phyloP scores from a whole-genome alignment of 2,113 vertebrate species.

The Cervus canadensis region DNA sequence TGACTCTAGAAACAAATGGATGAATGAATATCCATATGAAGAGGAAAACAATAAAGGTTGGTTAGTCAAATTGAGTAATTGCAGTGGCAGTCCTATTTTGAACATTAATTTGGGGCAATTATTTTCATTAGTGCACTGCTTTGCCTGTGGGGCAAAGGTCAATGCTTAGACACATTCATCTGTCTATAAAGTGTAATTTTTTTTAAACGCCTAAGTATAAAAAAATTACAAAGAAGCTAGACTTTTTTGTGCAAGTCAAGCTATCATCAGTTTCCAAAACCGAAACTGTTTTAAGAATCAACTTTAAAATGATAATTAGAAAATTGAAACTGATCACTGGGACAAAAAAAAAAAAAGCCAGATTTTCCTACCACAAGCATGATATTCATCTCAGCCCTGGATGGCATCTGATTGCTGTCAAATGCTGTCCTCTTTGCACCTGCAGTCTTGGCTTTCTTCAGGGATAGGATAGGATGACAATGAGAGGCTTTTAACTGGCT shows the following conservation, averaged over 20 bases:
- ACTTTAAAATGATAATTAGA: not conserved
- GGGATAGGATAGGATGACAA: not conserved
- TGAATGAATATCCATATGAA: slow-evolving; percentile 82
- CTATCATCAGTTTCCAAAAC: not conserved
- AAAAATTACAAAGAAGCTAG: not conserved
- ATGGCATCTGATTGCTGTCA: not conserved
- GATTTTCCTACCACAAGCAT: not conserved
- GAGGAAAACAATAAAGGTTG: slow-evolving; percentile 83
- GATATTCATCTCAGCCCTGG: not conserved
- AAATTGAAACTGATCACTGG: not conserved
- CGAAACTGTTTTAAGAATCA: not conserved
- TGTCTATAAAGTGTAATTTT: not conserved
- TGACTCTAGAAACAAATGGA: slow-evolving; percentile 75
- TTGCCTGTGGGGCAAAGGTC: not conserved
- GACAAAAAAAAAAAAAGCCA: not conserved
- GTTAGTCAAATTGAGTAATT: slow-evolving; percentile 39
- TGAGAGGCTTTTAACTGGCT: not conserved
- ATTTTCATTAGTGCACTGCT: not conserved
- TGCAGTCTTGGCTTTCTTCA: not conserved
- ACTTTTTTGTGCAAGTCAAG: not conserved
- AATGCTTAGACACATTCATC: fast-evolving
- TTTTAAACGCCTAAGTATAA: not conserved
- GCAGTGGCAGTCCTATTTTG: not conserved
- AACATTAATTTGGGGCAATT: not conserved
- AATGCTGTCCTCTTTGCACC: not conserved